Evolutionary conservation across 2,888 invertebrate genomes (phyloP), one percentile per base, ranked within the genome.

Genomic region (Synanthedon vespiformis): DNA sequence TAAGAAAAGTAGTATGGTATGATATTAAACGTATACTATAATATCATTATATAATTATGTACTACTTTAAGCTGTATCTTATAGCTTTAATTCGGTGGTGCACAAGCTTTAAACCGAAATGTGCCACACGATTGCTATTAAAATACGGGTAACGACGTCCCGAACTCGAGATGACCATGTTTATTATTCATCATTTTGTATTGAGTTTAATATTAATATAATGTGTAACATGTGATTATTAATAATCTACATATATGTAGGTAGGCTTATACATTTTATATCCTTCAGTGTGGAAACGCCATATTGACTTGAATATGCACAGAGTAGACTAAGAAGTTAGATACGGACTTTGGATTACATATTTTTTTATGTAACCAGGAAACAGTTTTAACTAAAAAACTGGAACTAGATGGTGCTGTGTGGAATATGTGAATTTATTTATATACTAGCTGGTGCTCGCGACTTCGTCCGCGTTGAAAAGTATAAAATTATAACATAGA

Each of bases 161-260:
- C 57, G 63, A 68, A 65, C 65, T 60, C 57, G 57, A 44, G 44
- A 53, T 58, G 60, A 59, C 62, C 62, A 51, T 44, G 55, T 57
- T 73, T 80, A 79, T 80, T 80, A 77, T 77, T 75, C 70, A 81
- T 81, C 71, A 80, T 80, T 74, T 74, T 58, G 63, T 66, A 54
- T 59, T 57, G 55, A 55, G 55, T 55, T 55, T 56, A 34, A 34
- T 34, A n/a, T 13, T 44, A 44, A 44, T 44, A 44, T 44, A 44
- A 44, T 44, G 44, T 44, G 14, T 44, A 44, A 44, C 44, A n/a
- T 69, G 67, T 72, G 58, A 70, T 70, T 63, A 69, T 51, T 53
- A 52, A 58, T 57, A 55, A 56, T 53, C 56, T 62, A 57, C 55
- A 53, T 47, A n/a, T 56, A 54, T 57, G 55, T 55, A 63, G 58